Evolutionary conservation across 2,113 vertebrate genomes (phyloP).

Genomic region (Sinosuthora webbiana): DNA sequence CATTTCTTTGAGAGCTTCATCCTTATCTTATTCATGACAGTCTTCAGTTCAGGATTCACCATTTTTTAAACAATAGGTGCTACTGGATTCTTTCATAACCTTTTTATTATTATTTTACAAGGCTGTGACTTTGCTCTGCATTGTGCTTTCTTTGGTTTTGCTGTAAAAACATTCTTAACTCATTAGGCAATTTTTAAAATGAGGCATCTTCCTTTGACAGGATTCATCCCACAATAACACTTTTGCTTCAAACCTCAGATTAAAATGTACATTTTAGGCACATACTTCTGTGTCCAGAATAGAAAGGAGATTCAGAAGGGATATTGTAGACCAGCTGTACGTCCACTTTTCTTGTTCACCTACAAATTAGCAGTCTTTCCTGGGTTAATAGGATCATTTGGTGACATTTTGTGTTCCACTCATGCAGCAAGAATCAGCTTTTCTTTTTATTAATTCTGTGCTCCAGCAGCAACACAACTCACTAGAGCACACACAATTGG

Average conservation of each 20-base stretch:
- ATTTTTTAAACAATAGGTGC: neutral
- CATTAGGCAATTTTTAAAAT: neutral
- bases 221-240: neutral
- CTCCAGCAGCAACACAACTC: neutral
- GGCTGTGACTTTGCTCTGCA: neutral
- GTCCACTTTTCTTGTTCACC: neutral
- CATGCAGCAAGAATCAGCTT: neutral
- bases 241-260: slow-evolving; percentile 1
- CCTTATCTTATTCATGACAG: neutral
- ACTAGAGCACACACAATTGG: rapidly evolving
- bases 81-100: neutral
- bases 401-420: neutral
- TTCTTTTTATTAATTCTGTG: neutral
- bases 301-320: neutral
- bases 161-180: neutral
- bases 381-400: neutral
- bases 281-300: neutral
- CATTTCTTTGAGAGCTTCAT: neutral
- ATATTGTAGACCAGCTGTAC: neutral
- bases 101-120: neutral
- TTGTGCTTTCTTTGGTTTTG: neutral
- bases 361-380: neutral
- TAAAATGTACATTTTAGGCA: slow-evolving; percentile 6
- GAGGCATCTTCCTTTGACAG: neutral
- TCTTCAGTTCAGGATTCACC: slow-evolving; percentile 8